A percentile compares a stretch with the other conserved stretches of the same genome.
Evolutionary conservation across 2,888 invertebrate species (phyloP).

Genomic region (Himalopsyche kuldschensis): DNA sequence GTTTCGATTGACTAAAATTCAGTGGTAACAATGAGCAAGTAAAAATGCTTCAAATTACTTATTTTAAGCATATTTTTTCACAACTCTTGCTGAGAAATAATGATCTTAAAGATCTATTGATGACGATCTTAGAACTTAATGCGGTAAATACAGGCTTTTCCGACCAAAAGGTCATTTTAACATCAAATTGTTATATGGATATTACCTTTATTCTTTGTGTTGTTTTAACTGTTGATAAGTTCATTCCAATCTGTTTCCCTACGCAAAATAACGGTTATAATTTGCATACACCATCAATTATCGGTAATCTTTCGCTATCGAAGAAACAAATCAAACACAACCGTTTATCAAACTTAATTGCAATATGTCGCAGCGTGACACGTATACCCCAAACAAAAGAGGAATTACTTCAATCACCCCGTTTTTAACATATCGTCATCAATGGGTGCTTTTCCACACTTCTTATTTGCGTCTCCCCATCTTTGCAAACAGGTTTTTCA

Average conservation of each 20-base stretch:
- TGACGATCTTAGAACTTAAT: too few species aligned
- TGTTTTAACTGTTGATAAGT: neutral
- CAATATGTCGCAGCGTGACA: neutral
- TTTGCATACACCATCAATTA: neutral
- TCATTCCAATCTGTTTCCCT: neutral
- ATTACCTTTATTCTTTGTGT: neutral
- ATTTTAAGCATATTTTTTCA: too few species aligned
- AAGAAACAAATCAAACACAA: neutral
- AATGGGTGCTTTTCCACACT: neutral
- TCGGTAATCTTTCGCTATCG: neutral
- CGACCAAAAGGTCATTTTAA: too few species aligned
- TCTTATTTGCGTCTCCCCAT: constrained; percentile 19
- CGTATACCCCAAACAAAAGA: neutral
- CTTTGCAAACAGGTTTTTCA: constrained; percentile 10
- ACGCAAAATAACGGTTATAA: neutral
- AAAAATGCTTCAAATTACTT: too few species aligned
- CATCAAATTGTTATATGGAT: neutral
- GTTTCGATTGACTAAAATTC: too few species aligned
- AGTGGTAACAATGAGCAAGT: too few species aligned
- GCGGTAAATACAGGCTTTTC: too few species aligned
- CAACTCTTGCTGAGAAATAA: too few species aligned
- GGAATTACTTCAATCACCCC: neutral
- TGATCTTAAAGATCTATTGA: too few species aligned
- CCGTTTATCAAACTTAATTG: neutral
- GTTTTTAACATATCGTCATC: neutral